Conservation (phyloP, 2,797 vertebrate species). For the Selene dorsalis region DNA sequence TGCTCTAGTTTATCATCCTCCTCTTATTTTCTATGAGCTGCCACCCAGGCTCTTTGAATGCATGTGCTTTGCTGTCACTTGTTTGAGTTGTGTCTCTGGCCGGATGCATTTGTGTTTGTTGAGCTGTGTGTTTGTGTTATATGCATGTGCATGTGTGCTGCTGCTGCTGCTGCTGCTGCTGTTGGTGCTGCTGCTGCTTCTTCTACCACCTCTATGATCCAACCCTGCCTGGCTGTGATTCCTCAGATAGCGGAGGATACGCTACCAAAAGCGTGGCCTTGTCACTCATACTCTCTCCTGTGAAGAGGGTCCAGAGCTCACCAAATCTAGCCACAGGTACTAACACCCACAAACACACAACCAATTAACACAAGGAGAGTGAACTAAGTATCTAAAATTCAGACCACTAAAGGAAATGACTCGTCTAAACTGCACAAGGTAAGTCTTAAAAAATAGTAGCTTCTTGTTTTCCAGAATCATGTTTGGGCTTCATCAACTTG, state of each 20-base stretch:
- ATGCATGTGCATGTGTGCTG: slow-evolving; percentile 70
- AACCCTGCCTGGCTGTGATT: slow-evolving; percentile 84
- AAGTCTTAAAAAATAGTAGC: slow-evolving; percentile 35
- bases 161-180: slow-evolving; percentile 71
- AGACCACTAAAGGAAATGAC: neutral
- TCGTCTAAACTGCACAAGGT: slow-evolving; percentile 31
- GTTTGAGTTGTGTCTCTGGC: slow-evolving; percentile 79
- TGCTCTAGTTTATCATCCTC: neutral
- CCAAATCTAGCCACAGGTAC: slow-evolving; percentile 93
- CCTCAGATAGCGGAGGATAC: slow-evolving; percentile 97
- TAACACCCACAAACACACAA: slow-evolving; percentile 68
- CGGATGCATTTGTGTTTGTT: slow-evolving; percentile 40
- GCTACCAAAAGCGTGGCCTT: slow-evolving; percentile 92
- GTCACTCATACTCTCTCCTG: slow-evolving; percentile 94
- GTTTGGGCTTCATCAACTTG: slow-evolving; percentile 16
- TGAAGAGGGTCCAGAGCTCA: slow-evolving; percentile 99
- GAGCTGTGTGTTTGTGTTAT: slow-evolving; percentile 19
- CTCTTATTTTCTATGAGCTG: slow-evolving; percentile 7
- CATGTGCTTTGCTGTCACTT: slow-evolving; percentile 86
- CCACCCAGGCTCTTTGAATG: slow-evolving; percentile 59
- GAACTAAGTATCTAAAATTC: neutral
- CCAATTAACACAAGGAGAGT: slow-evolving; percentile 25
- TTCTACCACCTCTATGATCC: slow-evolving; percentile 73
- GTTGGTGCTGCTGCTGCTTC: slow-evolving; percentile 80
- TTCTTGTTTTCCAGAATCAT: slow-evolving; percentile 25